Base-by-base conservation (phyloP, 2,797 vertebrate species). In the Trachops cirrhosus region DNA sequence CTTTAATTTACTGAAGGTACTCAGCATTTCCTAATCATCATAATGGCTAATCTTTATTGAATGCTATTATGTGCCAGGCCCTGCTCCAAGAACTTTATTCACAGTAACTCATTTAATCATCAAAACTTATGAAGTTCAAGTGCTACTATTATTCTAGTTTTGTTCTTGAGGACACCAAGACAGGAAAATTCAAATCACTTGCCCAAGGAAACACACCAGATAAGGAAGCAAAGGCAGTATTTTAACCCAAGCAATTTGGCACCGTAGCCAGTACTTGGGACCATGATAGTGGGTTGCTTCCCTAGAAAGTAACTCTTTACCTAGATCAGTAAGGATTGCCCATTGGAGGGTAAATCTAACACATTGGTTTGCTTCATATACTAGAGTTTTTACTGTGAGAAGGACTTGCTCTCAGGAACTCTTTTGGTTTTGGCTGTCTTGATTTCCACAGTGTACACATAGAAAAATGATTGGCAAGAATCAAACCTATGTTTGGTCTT, bases 401-500 rank as follows among this genome's bases (percentile, higher is more conserved):
- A 71, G 26, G 70, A 92, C 87, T 93, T 89, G 52, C 46, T 54
- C 59, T 52, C 3, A 80, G 50, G 34, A 89, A 80, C 93, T 93
- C 85, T 70, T 97, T 96, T 62, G 26, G 12, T 94, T 93, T 59
- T 84, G 39, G 46, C 34, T 41, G 44, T 57, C 50, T 90, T 96
- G 54, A 74, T 92, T 91, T 91, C 39, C 79, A 9, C 19, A 57
- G 12, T 32, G 34, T 52, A 74, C 16, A 59, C 84, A 57, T 77
- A 94, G 77, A 91, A 67, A 89, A 78, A 74, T 67, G 9, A 50
- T 86, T 86, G 91, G 19, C 39, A 90, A 84, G 59, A 52, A 68
- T 73, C 70, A 80, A 93, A 86, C 67, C 95, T 75, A 75, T 75
- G 59, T 93, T 93, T 89, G 75, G 57, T 95, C 50, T 79, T 79